phyloP scores from a whole-genome alignment of 2,113 vertebrate genomes.

The Typhlomys cinereus region DNA sequence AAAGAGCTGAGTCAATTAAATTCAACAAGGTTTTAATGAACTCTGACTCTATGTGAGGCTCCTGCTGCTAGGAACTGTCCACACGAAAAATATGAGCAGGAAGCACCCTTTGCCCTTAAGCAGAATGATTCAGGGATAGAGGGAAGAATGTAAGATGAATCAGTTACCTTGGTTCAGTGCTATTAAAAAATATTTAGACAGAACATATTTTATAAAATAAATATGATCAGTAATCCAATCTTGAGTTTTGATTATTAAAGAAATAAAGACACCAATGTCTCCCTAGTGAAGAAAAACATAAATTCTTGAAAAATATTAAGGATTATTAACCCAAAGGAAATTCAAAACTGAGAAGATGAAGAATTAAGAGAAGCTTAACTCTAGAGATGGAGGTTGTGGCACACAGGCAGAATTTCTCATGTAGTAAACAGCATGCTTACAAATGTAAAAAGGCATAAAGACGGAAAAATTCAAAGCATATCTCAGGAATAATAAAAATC shows the following conservation, averaged over 20 bases:
- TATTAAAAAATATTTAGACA: neutral
- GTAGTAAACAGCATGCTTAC: neutral
- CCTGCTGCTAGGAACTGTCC: neutral
- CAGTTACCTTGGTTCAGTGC: neutral
- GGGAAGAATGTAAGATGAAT: neutral
- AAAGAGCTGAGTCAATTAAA: constrained; percentile 38
- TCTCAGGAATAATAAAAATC: neutral
- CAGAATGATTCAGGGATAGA: neutral
- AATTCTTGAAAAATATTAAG: neutral
- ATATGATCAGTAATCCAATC: neutral
- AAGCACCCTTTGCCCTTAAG: neutral
- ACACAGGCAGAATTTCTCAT: neutral
- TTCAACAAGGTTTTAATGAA: constrained; percentile 37
- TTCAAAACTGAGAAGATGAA: neutral
- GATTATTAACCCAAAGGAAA: neutral
- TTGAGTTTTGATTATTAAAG: neutral
- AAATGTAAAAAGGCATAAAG: neutral
- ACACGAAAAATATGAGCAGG: neutral
- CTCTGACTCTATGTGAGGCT: neutral
- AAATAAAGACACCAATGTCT: neutral
- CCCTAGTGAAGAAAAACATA: neutral
- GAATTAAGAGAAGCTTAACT: neutral
- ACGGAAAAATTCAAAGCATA: neutral
- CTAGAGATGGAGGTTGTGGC: neutral
- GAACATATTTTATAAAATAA: neutral